Conservation (phyloP, 2,113 vertebrate genomes). For the Dicaeum eximium region DNA sequence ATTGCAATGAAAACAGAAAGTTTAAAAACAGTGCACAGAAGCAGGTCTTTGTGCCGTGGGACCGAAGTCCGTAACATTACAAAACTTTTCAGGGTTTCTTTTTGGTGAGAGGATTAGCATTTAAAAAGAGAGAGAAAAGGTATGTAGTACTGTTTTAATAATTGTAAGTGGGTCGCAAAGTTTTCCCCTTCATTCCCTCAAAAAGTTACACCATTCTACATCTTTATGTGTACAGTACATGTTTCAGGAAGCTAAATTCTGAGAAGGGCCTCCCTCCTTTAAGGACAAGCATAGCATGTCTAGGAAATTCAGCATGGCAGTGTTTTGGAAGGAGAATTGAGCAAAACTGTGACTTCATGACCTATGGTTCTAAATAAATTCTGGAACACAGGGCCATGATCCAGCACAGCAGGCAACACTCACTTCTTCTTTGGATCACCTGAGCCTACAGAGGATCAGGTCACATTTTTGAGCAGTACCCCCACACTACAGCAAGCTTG, state of each 20-base stretch:
- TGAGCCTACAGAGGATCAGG: background rate
- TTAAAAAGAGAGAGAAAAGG: background rate
- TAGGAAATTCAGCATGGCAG: background rate
- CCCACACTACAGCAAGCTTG: background rate
- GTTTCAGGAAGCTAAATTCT: background rate
- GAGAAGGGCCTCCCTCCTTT: background rate
- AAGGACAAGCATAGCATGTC: background rate
- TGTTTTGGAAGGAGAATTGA: background rate
- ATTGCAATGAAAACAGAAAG: background rate
- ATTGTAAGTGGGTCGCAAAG: background rate
- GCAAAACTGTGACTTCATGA: background rate
- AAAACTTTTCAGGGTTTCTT: background rate
- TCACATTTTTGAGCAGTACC: background rate
- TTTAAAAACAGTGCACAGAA: background rate
- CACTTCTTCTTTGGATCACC: background rate
- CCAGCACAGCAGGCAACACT: background rate
- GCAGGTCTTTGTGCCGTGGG: background rate
- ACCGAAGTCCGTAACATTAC: background rate
- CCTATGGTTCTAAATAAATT: background rate
- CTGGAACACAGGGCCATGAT: background rate
- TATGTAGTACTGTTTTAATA: background rate
- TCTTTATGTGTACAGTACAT: background rate
- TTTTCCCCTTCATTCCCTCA: background rate
- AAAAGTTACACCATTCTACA: background rate
- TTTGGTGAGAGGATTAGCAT: background rate